These are phyloP conservation scores for Listrodromus nycthemerus DNA, from an alignment of 2,888 invertebrate species.

Conservation along the genomic window DNA sequence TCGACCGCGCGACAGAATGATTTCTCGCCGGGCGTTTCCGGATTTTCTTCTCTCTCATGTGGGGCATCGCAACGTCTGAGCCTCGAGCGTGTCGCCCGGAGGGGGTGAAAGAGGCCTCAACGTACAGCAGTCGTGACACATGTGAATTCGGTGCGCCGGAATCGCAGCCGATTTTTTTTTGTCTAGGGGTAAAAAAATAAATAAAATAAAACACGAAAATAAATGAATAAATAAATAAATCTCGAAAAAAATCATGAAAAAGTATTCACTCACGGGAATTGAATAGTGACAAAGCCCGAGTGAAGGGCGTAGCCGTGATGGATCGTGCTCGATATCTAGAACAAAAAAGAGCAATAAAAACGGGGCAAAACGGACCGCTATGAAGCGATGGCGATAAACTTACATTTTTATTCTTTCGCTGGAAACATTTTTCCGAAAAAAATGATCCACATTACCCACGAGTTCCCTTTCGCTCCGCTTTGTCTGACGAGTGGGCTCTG, in stretches of 20 bases:
- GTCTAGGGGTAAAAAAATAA: too few relatives aligned
- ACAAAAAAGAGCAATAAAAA: not conserved
- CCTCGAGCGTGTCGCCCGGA: not conserved
- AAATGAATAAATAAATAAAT: too few relatives aligned
- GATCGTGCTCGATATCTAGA: not conserved
- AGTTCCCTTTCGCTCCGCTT: too few relatives aligned
- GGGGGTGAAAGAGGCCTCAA: not conserved
- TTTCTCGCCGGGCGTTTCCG: constrained; percentile 35
- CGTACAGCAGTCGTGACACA: not conserved
- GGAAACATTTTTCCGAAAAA: not conserved
- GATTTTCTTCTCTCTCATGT: constrained; percentile 18
- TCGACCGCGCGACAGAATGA: constrained; percentile 22
- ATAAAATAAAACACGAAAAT: too few relatives aligned
- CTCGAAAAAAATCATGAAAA: not conserved
- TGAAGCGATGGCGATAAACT: too few relatives aligned
- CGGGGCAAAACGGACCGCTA: not conserved
- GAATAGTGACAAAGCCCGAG: not conserved
- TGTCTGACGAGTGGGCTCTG: too few relatives aligned
- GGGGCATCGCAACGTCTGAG: constrained; percentile 22
- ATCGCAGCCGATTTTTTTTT: not conserved
- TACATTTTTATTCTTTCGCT: too few relatives aligned
- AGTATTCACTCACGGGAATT: not conserved
- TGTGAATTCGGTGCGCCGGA: not conserved
- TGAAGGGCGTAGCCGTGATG: too few relatives aligned
- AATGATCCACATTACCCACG: not conserved